Evolutionary conservation across 2,888 invertebrate genomes (phyloP), one percentile per base, ranked within the genome.

Genomic region (Hybos culiciformis): DNA sequence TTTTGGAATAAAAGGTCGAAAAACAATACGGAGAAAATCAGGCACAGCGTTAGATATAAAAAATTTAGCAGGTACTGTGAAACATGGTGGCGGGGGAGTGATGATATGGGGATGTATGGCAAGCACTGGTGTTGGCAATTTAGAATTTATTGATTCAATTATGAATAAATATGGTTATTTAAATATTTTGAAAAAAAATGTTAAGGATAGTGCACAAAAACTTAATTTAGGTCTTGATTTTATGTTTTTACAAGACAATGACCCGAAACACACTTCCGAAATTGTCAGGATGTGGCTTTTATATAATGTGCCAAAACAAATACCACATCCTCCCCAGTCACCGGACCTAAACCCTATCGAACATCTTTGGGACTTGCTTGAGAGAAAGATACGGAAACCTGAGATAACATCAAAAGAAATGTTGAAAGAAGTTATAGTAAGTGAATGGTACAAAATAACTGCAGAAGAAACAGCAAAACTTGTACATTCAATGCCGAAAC

Each of bases 1-100:
- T 33, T 41, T 43, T 38, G 43, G 42, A 5, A 42, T 41, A 20
- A 40, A 39, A 46, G 42, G 45, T 5, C 36, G 40, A 1, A 43
- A 46, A 24, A 24, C 42, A 7, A 42, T 45, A 11, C 40, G 42
- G 38, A 20, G 38, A 39, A 43, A 41, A 38, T 5, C n/a, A 7
- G 43, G 36, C 14, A 46, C 37, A 18, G 39, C 41, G 1, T 42
- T 48, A 8, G 9, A 32, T n/a, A 9, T 9, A 32, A 17, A 32
- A 15, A 32, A 17, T 32, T 32, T 32, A 17, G 9, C 3, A 15
- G 4, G 12, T 15, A 32, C 32, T 15, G 32, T 32, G 8, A 32
- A 32, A n/a, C 32, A 32, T 32, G 17, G 32, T 14, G 32, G 32
- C 7, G 32, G 32, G 14, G 32, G 32, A 32, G 32, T 32, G 8